Conservation (phyloP, 2,113 vertebrate species). For the Apodemus speciosus region DNA sequence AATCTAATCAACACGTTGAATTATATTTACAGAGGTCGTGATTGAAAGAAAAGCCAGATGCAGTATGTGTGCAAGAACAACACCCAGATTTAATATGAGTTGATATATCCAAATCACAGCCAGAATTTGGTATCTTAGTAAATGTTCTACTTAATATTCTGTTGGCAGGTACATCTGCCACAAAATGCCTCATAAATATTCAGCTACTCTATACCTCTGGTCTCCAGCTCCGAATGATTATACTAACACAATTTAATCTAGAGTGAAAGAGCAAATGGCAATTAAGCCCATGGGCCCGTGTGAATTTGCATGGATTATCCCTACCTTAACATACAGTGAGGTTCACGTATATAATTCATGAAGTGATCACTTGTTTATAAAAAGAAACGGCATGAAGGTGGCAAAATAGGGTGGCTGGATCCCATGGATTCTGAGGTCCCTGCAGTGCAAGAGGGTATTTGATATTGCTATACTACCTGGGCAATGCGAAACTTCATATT, state of each 20-base stretch:
- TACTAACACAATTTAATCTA: constrained; percentile 67
- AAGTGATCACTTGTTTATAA: constrained; percentile 57
- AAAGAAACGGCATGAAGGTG: constrained; percentile 1
- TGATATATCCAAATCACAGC: constrained; percentile 73
- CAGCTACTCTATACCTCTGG: constrained; percentile 71
- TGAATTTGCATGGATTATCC: constrained; percentile 58
- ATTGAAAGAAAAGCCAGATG: constrained; percentile 70
- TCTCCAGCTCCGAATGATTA: constrained; percentile 65
- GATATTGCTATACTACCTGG: neutral
- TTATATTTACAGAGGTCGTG: constrained; percentile 69
- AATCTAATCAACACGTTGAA: constrained; percentile 68
- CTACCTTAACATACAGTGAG: constrained; percentile 51
- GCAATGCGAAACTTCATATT: neutral
- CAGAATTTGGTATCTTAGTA: constrained; percentile 70
- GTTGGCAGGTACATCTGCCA: constrained; percentile 69
- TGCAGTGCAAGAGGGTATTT: neutral
- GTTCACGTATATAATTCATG: constrained; percentile 44
- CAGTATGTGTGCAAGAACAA: constrained; percentile 57
- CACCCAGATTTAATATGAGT: constrained; percentile 72
- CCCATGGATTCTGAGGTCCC: neutral
- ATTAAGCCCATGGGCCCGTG: constrained; percentile 53
- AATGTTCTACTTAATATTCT: constrained; percentile 78
- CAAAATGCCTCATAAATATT: constrained; percentile 77
- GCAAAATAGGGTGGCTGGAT: neutral
- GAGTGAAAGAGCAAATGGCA: constrained; percentile 70